A percentile compares a stretch with the other conserved stretches of the same genome.
These are phyloP conservation scores for Gadus macrocephalus DNA, from an alignment of 2,113 vertebrate species.

Conservation along the genomic window DNA sequence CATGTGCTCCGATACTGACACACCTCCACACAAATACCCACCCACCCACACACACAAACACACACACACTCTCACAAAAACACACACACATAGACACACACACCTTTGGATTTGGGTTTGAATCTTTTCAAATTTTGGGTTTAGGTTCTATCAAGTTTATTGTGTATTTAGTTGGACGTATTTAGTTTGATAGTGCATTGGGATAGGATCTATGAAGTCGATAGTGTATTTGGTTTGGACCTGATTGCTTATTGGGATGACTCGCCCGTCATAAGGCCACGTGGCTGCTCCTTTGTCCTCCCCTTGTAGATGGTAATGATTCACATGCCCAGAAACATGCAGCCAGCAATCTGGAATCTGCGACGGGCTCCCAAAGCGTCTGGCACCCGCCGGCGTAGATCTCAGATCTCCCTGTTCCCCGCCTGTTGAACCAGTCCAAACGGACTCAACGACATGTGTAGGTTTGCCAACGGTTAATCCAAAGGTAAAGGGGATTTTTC, in stretches of 20 bases:
- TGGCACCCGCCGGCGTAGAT: background rate
- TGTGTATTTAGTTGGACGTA: background rate
- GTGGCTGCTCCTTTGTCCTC: slow-evolving; percentile 35
- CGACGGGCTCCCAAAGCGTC: too few species aligned
- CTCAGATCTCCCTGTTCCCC: too few species aligned
- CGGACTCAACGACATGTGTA: background rate
- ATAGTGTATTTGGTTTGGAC: background rate
- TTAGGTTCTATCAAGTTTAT: too few species aligned
- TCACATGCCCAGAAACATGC: slow-evolving; percentile 37
- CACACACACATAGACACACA: background rate
- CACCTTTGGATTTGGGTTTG: background rate
- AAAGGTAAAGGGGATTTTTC: too few species aligned
- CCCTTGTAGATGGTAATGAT: slow-evolving; percentile 26
- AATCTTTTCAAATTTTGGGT: background rate
- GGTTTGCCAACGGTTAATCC: slow-evolving; percentile 15
- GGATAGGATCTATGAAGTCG: too few species aligned
- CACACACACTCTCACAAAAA: too few species aligned
- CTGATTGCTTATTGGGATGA: slow-evolving; percentile 30
- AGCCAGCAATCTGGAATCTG: too few species aligned
- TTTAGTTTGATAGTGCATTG: slow-evolving; percentile 4
- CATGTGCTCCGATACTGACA: too few species aligned
- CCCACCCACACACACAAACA: too few species aligned
- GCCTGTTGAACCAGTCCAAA: too few species aligned
- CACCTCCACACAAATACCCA: too few species aligned
- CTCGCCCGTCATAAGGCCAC: slow-evolving; percentile 45